Conservation (phyloP, 2,888 invertebrate genomes). For the Eupithecia subumbrata region DNA sequence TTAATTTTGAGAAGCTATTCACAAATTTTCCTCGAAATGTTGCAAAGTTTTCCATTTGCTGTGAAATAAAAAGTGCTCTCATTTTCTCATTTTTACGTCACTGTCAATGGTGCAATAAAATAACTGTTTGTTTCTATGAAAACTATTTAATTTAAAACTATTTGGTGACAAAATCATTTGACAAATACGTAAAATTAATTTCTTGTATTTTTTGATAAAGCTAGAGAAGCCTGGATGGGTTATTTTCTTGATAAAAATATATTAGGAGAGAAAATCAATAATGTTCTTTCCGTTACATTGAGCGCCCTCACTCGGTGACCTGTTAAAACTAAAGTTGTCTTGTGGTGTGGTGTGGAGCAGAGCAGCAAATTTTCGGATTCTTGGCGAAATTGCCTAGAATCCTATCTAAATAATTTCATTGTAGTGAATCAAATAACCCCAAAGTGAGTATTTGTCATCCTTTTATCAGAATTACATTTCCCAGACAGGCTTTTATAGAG, state of each 20-base stretch:
- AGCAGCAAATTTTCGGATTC: constrained; percentile 61
- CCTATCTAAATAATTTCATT: constrained; percentile 64
- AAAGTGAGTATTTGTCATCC: constrained; percentile 65
- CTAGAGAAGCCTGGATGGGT: background rate
- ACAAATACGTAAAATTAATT: background rate
- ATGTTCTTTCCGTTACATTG: constrained; percentile 60
- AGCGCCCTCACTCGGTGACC: constrained; percentile 66
- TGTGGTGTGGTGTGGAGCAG: constrained; percentile 74
- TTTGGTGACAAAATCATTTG: background rate
- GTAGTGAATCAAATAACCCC: constrained; percentile 63
- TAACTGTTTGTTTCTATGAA: constrained; percentile 1
- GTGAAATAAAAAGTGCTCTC: background rate
- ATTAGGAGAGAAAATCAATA: constrained; percentile 58
- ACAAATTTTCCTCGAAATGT: background rate
- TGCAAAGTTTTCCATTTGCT: background rate
- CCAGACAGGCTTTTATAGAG: background rate
- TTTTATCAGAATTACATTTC: background rate
- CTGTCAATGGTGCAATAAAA: constrained; percentile 36
- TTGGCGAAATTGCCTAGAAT: constrained; percentile 68
- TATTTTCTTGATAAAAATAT: background rate
- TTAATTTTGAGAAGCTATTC: background rate
- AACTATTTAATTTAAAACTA: background rate
- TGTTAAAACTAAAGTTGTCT: constrained; percentile 66
- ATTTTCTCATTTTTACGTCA: constrained; percentile 33
- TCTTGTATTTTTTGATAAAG: background rate